Evolutionary conservation across 2,888 invertebrate species (phyloP), one percentile per base, ranked within the genome.

Genomic region (Agrochola macilenta): DNA sequence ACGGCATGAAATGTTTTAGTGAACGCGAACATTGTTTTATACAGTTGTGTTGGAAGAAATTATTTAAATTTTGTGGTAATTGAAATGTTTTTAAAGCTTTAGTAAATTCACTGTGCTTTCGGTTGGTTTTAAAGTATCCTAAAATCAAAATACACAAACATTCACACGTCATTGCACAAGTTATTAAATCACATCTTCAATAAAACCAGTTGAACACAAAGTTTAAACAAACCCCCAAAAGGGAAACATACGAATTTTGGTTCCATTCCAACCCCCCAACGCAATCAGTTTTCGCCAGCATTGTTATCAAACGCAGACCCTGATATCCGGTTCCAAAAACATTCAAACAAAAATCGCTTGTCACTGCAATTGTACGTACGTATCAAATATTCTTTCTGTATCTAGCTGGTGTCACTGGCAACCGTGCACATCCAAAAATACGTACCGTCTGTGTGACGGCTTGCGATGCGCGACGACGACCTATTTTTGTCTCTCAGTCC

Each of bases 391-490:
- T 84, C 77, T 88, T 83, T 84, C 79, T 80, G 76, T 82, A 77
- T 86, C 85, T 88, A 88, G n/a, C n/a, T n/a, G n/a, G 85, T 84
- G 88, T 83, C 86, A 89, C 87, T 88, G 89, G 90, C 91, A 88
- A 84, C 88, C 87, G 89, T 90, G 90, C 91, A 90, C 87, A 89
- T 92, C 93, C 92, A 91, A 93, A 92, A 92, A 92, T 92, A 92
- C 88, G 86, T 88, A 74, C 81, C 74, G 88, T 85, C 88, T 86
- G 90, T 89, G 90, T 88, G 90, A 89, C 86, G 79, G 88, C 85
- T 72, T 82, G 87, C 85, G 83, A 85, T 84, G 85, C 79, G 84
- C 88, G 87, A 86, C 87, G 87, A 81, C 90, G 91, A 89, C 92
- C 93, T 92, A 93, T 93, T 93, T 93, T 85, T 89, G 90, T 82